Base-by-base conservation (phyloP, 2,797 vertebrate genomes). In the Xyrichtys novacula region DNA sequence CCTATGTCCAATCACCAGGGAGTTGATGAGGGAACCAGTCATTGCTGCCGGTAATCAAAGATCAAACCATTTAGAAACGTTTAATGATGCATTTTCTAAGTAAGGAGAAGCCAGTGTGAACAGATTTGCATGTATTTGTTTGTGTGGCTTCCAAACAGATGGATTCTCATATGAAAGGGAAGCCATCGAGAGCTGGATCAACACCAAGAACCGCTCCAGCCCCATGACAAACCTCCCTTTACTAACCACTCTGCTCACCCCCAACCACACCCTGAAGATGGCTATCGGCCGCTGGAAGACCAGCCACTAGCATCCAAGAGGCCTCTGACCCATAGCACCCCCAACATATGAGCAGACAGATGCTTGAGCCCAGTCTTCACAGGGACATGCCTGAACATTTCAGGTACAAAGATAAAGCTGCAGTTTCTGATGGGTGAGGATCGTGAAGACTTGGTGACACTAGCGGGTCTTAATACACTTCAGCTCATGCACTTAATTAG, bases 151-250 rank as follows among this genome's bases (percentile, higher is more conserved):
- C 17, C 39, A 63, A 49, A 82, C 80, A 99, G 98, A 99, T 81
- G 98, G 98, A 20, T 99, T 96, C 81, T 99, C 98, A 0, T 99
- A 98, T 47, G 97, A 99, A 90, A 95, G 94, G 60, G 95, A 95
- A 58, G 98, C 97, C 36, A 96, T 99, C 19, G 95, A 97, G 81
- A 95, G 91, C 10, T 99, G 98, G 98, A 93, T 99, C 85, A 90
- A 81, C 86, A 96, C 74, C 0, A 96, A 95, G 85, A 96, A 94
- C 81, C 95, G 94, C 6, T 95, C 96, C 6, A 99, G 98, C 72
- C 98, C 98, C 22, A 99, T 99, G 98, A 99, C 98, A 2, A 99
- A 99, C 79, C 94, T 98, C 28, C 94, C 95, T 23, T 90, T 99
- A 32, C 85, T 90, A 72, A 97, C 96, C 0, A 91, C 93, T 1